phyloP scores from a whole-genome alignment of 2,888 invertebrate genomes.

The Tillus elongatus region DNA sequence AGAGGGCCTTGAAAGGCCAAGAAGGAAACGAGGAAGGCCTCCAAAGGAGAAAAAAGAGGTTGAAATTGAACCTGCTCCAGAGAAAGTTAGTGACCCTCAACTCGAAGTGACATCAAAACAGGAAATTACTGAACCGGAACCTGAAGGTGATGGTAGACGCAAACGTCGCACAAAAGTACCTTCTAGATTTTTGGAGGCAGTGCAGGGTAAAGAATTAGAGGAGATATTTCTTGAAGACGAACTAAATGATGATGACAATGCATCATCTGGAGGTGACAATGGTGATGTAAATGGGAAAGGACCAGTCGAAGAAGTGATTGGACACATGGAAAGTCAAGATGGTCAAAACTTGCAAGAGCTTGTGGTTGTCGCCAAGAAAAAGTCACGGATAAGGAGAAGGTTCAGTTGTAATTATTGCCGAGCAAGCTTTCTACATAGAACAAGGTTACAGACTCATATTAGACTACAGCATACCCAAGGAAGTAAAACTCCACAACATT shows the following conservation, averaged over 20 bases:
- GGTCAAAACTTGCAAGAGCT: constrained; percentile 53
- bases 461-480: too few relatives aligned
- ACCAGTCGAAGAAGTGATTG: constrained; percentile 49
- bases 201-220: constrained; percentile 68
- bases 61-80: constrained; percentile 23
- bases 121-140: constrained; percentile 24
- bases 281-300: constrained; percentile 24
- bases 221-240: constrained; percentile 64
- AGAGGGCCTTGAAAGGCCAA: constrained; percentile 56
- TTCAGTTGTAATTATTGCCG: not conserved
- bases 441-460: too few relatives aligned
- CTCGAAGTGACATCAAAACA: constrained; percentile 8
- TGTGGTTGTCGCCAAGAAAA: constrained; percentile 49
- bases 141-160: constrained; percentile 47
- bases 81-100: constrained; percentile 20
- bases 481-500: too few relatives aligned
- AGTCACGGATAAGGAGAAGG: too few relatives aligned
- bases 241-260: constrained; percentile 50
- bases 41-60: constrained; percentile 39
- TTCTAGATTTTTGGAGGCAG: constrained; percentile 49
- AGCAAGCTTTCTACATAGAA: not conserved
- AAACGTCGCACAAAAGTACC: constrained; percentile 59
- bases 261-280: constrained; percentile 19
- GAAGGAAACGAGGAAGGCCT: constrained; percentile 61
- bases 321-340: constrained; percentile 54